Conservation (phyloP, 2,888 invertebrate genomes). For the Torymus aiolomorphi region DNA sequence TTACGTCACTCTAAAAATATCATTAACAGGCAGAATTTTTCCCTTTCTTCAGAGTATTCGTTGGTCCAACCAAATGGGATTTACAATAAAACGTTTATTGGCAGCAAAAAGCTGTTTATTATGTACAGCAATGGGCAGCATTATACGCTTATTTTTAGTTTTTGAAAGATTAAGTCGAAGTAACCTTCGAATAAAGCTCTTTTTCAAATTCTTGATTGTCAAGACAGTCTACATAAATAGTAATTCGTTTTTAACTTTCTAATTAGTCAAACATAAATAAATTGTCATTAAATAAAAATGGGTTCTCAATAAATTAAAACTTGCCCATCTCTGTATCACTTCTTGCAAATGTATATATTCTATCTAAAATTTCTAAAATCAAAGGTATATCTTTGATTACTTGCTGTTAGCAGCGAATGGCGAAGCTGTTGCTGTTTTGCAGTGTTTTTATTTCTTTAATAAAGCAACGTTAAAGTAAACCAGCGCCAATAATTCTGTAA, state of each 20-base stretch:
- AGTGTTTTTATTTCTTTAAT: conserved; percentile 16
- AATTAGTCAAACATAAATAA: conserved; percentile 12
- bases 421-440: conserved; percentile 43
- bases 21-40: conserved; percentile 31
- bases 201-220: conserved; percentile 48
- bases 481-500: conserved; percentile 22
- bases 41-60: conserved; percentile 20
- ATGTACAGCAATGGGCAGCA: conserved; percentile 55
- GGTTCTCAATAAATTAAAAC: conserved; percentile 39
- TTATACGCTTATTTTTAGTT: conserved; percentile 36
- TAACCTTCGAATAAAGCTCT: conserved; percentile 8
- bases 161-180: conserved; percentile 17
- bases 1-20: conserved; percentile 47
- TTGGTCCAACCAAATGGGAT: conserved; percentile 42
- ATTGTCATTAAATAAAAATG: conserved; percentile 3
- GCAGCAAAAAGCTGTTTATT: conserved; percentile 51
- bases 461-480: conserved; percentile 44
- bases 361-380: conserved; percentile 50
- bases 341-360: conserved; percentile 31
- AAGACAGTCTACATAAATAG: conserved; percentile 42
- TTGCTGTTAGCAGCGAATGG: conserved; percentile 37
- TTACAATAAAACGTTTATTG: conserved; percentile 36
- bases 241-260: conserved; percentile 7
- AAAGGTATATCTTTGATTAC: conserved; percentile 35
- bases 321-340: conserved; percentile 48